phyloP scores from a whole-genome alignment of 2,888 invertebrate species.

The Agrochola lychnidis region DNA sequence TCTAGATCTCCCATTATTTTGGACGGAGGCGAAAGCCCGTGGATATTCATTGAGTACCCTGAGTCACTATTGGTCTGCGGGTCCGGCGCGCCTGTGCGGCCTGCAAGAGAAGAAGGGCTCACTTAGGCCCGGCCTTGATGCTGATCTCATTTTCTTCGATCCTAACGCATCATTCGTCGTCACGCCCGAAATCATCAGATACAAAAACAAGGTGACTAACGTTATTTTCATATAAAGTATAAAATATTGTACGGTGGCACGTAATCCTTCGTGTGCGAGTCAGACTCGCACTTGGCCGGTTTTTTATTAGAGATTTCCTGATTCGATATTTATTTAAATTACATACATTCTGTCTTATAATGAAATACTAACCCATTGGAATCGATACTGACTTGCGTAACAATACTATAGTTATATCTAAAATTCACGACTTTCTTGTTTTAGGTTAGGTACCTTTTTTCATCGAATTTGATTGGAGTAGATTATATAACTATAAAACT shows the following conservation, averaged over 20 bases:
- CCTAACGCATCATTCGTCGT: slow-evolving; percentile 91
- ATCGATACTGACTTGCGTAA: neutral
- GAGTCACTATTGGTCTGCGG: slow-evolving; percentile 89
- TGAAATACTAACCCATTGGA: neutral
- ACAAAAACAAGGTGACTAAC: slow-evolving; percentile 91
- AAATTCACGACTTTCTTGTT: neutral
- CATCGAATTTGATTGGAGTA: neutral
- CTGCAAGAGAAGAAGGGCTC: slow-evolving; percentile 90
- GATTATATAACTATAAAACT: neutral
- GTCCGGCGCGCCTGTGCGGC: slow-evolving; percentile 91
- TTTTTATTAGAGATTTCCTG: neutral
- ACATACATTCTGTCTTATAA: neutral
- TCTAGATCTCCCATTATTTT: slow-evolving; percentile 91
- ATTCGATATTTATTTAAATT: neutral
- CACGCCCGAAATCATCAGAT: slow-evolving; percentile 87
- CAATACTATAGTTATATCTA: neutral
- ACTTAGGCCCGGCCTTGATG: slow-evolving; percentile 91
- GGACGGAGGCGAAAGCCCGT: slow-evolving; percentile 91
- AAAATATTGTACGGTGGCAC: too few relatives aligned
- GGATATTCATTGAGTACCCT: slow-evolving; percentile 88
- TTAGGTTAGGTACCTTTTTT: too few relatives aligned
- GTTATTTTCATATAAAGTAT: neutral
- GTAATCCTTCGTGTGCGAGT: too few relatives aligned
- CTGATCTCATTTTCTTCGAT: slow-evolving; percentile 93
- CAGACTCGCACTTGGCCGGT: too few relatives aligned